Conservation (phyloP, 1,140 invertebrate species). For the Pomacea maculata region DNA sequence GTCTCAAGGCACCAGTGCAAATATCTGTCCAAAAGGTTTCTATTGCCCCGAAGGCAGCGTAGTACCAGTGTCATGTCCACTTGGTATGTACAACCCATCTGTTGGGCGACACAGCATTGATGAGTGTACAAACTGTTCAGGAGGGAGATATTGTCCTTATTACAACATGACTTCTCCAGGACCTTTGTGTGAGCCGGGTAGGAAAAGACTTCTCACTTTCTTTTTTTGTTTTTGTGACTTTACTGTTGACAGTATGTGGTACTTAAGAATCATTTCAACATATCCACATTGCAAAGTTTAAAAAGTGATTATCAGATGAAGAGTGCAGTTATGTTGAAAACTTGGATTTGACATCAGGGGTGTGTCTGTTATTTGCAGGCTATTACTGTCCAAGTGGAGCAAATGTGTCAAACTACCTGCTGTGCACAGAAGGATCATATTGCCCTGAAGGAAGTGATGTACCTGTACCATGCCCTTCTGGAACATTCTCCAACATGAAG, state of each 20-base stretch:
- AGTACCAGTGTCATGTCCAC: slow-evolving; percentile 49
- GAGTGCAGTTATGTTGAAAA: not conserved
- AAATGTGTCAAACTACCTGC: slow-evolving; percentile 39
- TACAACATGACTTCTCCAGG: slow-evolving; percentile 56
- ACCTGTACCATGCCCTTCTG: slow-evolving; percentile 48
- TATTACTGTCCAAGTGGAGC: slow-evolving; percentile 55
- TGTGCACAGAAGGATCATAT: slow-evolving; percentile 53
- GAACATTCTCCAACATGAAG: slow-evolving; percentile 56
- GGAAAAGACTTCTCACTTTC: not conserved
- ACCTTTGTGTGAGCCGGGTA: slow-evolving; percentile 48
- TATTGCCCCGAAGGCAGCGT: slow-evolving; percentile 54
- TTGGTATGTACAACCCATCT: slow-evolving; percentile 50
- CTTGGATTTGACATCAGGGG: not conserved
- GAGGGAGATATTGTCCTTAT: slow-evolving; percentile 49
- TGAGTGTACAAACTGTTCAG: slow-evolving; percentile 55
- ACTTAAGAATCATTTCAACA: no score
- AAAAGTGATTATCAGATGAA: not conserved
- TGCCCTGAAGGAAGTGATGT: slow-evolving; percentile 46
- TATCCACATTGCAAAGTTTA: not conserved
- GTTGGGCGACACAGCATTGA: slow-evolving; percentile 37
- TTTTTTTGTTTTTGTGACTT: not conserved
- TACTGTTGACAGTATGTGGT: no score
- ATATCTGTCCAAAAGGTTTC: slow-evolving; percentile 56
- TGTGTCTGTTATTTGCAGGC: slow-evolving; percentile 30
- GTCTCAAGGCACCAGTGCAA: slow-evolving; percentile 35